phyloP scores from a whole-genome alignment of 2,888 invertebrate genomes.

The Xylota segnis region DNA sequence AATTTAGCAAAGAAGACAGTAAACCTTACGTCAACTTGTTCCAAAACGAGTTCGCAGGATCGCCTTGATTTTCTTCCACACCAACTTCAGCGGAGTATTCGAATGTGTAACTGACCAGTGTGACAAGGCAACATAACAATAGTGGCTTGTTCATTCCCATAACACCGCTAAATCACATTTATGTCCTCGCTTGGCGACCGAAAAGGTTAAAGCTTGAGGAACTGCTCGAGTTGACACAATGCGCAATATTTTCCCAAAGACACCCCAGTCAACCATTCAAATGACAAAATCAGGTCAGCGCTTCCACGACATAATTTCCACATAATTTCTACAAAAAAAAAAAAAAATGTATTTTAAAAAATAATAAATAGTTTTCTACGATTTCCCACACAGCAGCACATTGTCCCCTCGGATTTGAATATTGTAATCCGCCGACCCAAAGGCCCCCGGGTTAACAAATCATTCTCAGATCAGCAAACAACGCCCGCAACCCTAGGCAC shows the following conservation, averaged over 20 bases:
- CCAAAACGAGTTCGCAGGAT: too few relatives aligned
- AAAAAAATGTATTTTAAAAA: constrained; percentile 64
- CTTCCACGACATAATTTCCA: constrained; percentile 62
- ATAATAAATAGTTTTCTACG: constrained; percentile 47
- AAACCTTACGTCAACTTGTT: too few relatives aligned
- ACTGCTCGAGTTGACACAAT: constrained; percentile 45
- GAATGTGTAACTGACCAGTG: too few relatives aligned
- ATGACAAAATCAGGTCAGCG: constrained; percentile 59
- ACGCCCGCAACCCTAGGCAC: constrained; percentile 40
- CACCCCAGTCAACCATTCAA: constrained; percentile 23
- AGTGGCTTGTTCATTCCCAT: too few relatives aligned
- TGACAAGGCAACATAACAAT: too few relatives aligned
- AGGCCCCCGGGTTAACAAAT: constrained; percentile 64
- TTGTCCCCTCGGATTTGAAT: constrained; percentile 27
- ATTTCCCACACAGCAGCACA: constrained; percentile 40
- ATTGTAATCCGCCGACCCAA: constrained; percentile 21
- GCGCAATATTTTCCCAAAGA: constrained; percentile 22
- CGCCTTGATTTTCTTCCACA: too few relatives aligned
- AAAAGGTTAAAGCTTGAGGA: constrained; percentile 15
- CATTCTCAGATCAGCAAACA: constrained; percentile 72
- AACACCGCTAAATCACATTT: too few relatives aligned
- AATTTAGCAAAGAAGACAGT: too few relatives aligned
- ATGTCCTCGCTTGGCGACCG: not conserved
- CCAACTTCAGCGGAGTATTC: too few relatives aligned
- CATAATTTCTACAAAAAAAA: constrained; percentile 48